Percentiles rank a stretch among this genome's conserved stretches.
Conservation (phyloP, 2,113 vertebrate species). For the Cinclus mexicanus region DNA sequence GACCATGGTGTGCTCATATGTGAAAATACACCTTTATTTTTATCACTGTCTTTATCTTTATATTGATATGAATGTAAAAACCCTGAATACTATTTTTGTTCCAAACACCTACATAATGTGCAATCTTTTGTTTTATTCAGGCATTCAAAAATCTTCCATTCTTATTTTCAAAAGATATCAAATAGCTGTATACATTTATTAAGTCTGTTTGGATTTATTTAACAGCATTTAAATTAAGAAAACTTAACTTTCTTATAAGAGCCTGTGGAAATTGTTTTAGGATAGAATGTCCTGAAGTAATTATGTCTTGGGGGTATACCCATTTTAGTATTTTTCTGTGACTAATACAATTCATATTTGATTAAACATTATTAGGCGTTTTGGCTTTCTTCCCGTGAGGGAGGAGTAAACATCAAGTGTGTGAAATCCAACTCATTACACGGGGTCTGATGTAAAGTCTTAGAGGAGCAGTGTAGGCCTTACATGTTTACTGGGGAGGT, state of each 20-base stretch:
- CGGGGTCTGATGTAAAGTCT: background rate
- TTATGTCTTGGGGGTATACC: background rate
- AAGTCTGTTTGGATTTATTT: background rate
- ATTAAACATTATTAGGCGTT: background rate
- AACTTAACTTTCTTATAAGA: background rate
- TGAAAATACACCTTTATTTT: background rate
- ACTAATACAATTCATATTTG: background rate
- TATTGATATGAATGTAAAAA: background rate
- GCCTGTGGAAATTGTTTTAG: background rate
- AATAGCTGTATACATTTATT: background rate
- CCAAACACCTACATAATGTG: background rate
- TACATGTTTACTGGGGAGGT: background rate
- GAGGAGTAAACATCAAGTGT: background rate
- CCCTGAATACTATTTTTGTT: background rate
- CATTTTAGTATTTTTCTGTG: background rate
- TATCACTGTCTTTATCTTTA: background rate
- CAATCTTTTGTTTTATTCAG: background rate
- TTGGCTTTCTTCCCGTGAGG: background rate
- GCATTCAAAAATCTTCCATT: background rate
- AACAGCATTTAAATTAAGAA: background rate
- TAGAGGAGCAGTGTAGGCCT: background rate
- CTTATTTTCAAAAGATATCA: background rate
- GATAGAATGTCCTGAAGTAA: background rate
- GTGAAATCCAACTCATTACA: background rate
- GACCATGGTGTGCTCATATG: background rate